Percentiles rank a stretch among this genome's conserved stretches.
Evolutionary conservation across 2,113 vertebrate species (phyloP).

Genomic region (Notothenia rossii): DNA sequence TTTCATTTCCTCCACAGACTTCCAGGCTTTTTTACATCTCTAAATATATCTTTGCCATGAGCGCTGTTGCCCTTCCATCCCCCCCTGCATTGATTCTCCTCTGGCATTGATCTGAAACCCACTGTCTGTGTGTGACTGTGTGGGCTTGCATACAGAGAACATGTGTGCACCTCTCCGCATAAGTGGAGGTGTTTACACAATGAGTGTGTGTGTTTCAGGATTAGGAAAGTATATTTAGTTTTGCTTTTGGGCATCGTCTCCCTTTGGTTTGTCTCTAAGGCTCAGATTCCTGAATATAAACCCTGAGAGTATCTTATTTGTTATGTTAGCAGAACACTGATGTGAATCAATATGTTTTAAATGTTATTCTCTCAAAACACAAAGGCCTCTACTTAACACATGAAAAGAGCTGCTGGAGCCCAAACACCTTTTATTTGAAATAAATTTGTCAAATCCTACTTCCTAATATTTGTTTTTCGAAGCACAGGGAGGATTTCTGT

Average conservation of each 20-base stretch:
- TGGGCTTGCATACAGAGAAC: slow-evolving; percentile 21
- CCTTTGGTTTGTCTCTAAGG: slow-evolving; percentile 29
- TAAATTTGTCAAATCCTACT: slow-evolving; percentile 22
- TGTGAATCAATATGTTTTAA: slow-evolving; percentile 41
- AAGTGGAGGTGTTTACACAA: background rate
- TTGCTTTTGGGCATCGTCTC: background rate
- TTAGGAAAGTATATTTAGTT: too few species aligned
- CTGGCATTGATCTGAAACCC: slow-evolving; percentile 67
- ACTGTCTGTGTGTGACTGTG: slow-evolving; percentile 41
- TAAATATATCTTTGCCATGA: slow-evolving; percentile 68
- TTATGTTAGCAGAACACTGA: slow-evolving; percentile 17
- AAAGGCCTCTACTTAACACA: slow-evolving; percentile 34
- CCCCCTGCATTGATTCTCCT: slow-evolving; percentile 62
- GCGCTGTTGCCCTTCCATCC: slow-evolving; percentile 29
- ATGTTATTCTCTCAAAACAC: slow-evolving; percentile 42
- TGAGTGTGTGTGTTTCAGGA: slow-evolving; percentile 31
- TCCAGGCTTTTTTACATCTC: slow-evolving; percentile 55
- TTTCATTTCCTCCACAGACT: background rate
- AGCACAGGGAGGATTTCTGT: slow-evolving; percentile 2
- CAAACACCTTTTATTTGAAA: slow-evolving; percentile 40
- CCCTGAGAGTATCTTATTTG: slow-evolving; percentile 27
- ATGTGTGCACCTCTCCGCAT: slow-evolving; percentile 10
- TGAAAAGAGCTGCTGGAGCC: slow-evolving; percentile 55
- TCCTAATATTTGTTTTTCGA: slow-evolving; percentile 53
- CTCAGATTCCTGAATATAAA: slow-evolving; percentile 19